Evolutionary conservation across 2,113 vertebrate genomes (phyloP), one percentile per base, ranked within the genome.

Genomic region (Megalops atlanticus): DNA sequence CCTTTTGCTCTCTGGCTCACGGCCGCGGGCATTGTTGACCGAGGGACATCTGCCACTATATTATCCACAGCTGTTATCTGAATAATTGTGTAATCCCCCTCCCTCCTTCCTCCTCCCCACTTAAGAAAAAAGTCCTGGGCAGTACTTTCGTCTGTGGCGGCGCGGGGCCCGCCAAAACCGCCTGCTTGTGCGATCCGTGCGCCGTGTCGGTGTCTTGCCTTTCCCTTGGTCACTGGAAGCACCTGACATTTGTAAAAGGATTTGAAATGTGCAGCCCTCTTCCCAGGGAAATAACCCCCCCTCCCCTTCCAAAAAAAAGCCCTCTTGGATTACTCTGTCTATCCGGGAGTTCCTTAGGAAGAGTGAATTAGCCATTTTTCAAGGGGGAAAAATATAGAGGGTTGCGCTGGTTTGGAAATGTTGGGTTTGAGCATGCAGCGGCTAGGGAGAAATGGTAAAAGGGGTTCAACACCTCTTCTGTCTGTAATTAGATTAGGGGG

Each of bases 1-100:
- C 81, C 77, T 84, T 81, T 87, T 79, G 73, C 78, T 70, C 74
- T 83, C 77, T 47, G 74, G 71, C 82, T 83, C 80, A 69, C 69
- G 84, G 88, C 87, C 88, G 88, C 89, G 89, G 91, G 91, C 94
- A 94, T 95, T 94, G 94, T 94, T 93, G 94, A 93, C 92, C 86
- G 83, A 89, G 89, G 89, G 92, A 93, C 93, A 94, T 94, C 93
- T 95, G 93, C 92, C 91, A 91, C 91, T 94, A 91, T 91, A 95
- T 94, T 93, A 93, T 93, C 91, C 91, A 92, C 92, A 94, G 92
- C 92, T 95, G 93, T 95, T 95, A 93, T 94, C 92, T 93, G 91
- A 91, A 93, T 94, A 94, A 94, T 92, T 94, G 92, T 93, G 90
- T 93, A 91, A 93, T 90, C 86, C 89, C 90, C 87, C 83, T 82